Percentiles rank a stretch among this genome's conserved stretches.
phyloP scores from a whole-genome alignment of 2,797 vertebrate species.

The Pangasius djambal region DNA sequence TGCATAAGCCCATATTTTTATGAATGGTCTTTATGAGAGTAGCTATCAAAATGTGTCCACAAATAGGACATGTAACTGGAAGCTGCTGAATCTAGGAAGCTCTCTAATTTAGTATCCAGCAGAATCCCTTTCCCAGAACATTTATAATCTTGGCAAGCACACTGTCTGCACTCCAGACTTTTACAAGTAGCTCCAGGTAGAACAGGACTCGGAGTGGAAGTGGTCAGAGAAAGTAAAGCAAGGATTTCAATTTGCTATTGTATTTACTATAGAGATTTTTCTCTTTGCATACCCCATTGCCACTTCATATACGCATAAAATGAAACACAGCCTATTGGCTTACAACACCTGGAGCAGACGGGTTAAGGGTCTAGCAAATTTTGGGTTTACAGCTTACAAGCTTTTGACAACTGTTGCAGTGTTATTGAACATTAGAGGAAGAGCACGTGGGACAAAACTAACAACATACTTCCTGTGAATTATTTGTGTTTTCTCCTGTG shows the following conservation, averaged over 20 bases:
- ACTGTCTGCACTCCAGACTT: neutral
- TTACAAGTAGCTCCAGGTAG: conserved; percentile 36
- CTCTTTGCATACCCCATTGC: neutral
- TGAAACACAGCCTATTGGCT: neutral
- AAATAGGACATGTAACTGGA: conserved; percentile 1
- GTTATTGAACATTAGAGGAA: neutral
- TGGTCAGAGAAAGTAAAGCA: conserved; percentile 6
- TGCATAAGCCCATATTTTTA: neutral
- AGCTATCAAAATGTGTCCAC: neutral
- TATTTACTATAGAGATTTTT: neutral
- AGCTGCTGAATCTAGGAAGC: conserved; percentile 8
- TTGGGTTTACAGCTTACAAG: neutral
- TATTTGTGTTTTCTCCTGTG: neutral
- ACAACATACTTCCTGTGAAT: neutral
- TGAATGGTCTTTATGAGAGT: neutral
- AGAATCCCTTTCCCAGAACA: conserved; percentile 40
- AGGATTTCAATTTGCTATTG: neutral
- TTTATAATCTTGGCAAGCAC: conserved; percentile 42
- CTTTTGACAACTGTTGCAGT: neutral
- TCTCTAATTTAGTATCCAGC: conserved; percentile 29
- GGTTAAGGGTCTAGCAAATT: neutral
- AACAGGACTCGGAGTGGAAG: neutral
- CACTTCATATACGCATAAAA: neutral
- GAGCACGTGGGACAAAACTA: neutral
- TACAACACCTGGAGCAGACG: neutral